Evolutionary conservation across 2,113 vertebrate genomes (phyloP).

Genomic region (Gopherus evgoodei): DNA sequence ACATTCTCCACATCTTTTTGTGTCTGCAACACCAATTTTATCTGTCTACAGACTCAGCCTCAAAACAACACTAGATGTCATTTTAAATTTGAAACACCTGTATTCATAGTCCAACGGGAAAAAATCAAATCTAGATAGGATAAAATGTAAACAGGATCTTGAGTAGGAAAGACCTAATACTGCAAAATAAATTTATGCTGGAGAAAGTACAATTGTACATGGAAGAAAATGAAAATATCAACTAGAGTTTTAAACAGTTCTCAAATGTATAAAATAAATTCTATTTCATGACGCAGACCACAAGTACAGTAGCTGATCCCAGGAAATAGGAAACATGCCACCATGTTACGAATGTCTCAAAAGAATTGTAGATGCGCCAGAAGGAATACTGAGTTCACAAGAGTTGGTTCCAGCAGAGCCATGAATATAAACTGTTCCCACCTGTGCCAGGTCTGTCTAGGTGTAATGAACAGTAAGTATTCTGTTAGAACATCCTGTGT

Average conservation of each 20-base stretch:
- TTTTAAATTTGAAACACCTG: not conserved
- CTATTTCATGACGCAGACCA: slow-evolving; percentile 61
- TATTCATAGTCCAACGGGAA: not conserved
- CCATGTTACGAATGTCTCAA: not conserved
- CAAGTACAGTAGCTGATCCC: slow-evolving; percentile 49
- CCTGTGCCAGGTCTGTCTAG: not conserved
- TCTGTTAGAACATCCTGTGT: not conserved
- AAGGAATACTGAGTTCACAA: not conserved
- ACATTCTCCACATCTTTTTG: not conserved
- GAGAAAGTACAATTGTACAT: slow-evolving; percentile 24
- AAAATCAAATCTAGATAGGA: not conserved
- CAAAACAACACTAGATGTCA: not conserved
- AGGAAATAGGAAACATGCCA: not conserved
- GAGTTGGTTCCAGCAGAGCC: not conserved
- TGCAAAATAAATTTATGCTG: slow-evolving; percentile 60
- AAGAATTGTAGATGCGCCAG: not conserved
- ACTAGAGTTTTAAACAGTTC: slow-evolving; percentile 55
- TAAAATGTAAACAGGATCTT: slow-evolving; percentile 10
- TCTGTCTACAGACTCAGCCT: not conserved
- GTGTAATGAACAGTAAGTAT: not conserved
- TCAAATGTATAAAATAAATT: slow-evolving; percentile 41
- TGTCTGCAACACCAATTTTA: not conserved
- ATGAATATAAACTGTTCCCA: not conserved
- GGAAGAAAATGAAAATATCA: slow-evolving; percentile 37
- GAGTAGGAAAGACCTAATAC: slow-evolving; percentile 54